phyloP scores from a whole-genome alignment of 64 coral and sea anemone species.

The Platygyra sinensis region DNA sequence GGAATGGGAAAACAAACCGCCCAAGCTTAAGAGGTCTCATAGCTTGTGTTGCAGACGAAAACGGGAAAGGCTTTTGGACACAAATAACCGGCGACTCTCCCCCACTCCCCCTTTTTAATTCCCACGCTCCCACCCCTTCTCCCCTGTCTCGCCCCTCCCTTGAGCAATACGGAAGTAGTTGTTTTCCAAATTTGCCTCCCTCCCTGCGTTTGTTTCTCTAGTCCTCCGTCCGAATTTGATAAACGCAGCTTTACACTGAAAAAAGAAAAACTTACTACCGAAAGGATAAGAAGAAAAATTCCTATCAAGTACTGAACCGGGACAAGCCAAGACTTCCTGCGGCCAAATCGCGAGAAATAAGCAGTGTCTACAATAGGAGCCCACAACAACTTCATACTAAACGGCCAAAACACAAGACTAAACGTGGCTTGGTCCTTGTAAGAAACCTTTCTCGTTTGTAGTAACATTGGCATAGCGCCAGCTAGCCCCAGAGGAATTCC shows the following conservation, averaged over 20 bases:
- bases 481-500: conserved; percentile 90
- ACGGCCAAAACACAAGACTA: conserved; percentile 98
- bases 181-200: too few species aligned
- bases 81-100: too few species aligned
- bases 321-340: conserved; percentile 94
- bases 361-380: conserved; percentile 91
- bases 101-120: too few species aligned
- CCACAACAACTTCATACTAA: conserved; percentile 92
- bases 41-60: too few species aligned
- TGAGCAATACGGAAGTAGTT: too few species aligned
- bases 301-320: conserved; percentile 97
- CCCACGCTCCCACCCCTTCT: too few species aligned
- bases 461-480: conserved; percentile 85
- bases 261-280: conserved; percentile 53
- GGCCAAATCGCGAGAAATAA: conserved; percentile 81
- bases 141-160: too few species aligned
- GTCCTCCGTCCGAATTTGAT: too few species aligned
- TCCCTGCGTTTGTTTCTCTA: too few species aligned
- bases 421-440: conserved; percentile 97
- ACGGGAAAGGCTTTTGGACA: too few species aligned
- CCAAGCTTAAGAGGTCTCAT: too few species aligned
- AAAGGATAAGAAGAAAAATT: conserved; percentile 86
- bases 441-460: conserved; percentile 78
- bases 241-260: neutral
- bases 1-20: too few species aligned